Evolutionary conservation across 2,888 invertebrate species (phyloP).

Genomic region (Torymus auratus): DNA sequence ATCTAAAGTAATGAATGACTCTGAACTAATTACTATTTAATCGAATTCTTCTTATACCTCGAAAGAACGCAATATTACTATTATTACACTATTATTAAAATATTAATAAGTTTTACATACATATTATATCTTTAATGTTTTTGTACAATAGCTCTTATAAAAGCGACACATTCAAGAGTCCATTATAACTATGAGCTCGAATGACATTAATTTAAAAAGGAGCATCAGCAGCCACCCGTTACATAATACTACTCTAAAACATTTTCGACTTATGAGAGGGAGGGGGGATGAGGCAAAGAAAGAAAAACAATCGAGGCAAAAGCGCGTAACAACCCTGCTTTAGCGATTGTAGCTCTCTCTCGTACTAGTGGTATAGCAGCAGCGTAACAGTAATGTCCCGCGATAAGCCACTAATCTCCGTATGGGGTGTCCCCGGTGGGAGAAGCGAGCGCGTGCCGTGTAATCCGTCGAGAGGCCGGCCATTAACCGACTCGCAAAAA

Average conservation of each 20-base stretch:
- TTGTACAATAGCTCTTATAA: too few species aligned
- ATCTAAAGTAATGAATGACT: too few species aligned
- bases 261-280: constrained; percentile 18
- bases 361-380: constrained; percentile 64
- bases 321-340: constrained; percentile 17
- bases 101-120: too few species aligned
- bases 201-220: constrained; percentile 15
- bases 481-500: constrained; percentile 65
- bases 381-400: constrained; percentile 64
- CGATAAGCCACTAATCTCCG: constrained; percentile 74
- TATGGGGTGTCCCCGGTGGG: constrained; percentile 69
- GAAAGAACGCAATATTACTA: too few species aligned
- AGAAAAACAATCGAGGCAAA: constrained; percentile 56
- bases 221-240: neutral
- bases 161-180: neutral
- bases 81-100: too few species aligned
- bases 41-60: too few species aligned
- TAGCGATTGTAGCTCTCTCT: too few species aligned
- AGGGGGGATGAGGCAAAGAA: neutral
- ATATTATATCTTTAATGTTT: too few species aligned
- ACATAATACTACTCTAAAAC: constrained; percentile 1
- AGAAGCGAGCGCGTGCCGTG: constrained; percentile 60
- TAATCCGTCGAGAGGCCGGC: constrained; percentile 73
- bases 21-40: too few species aligned
- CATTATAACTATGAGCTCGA: neutral